Percentiles rank a stretch among this genome's conserved stretches.
Conservation (phyloP, 2,888 invertebrate genomes). For the Drosophila antonietae region DNA sequence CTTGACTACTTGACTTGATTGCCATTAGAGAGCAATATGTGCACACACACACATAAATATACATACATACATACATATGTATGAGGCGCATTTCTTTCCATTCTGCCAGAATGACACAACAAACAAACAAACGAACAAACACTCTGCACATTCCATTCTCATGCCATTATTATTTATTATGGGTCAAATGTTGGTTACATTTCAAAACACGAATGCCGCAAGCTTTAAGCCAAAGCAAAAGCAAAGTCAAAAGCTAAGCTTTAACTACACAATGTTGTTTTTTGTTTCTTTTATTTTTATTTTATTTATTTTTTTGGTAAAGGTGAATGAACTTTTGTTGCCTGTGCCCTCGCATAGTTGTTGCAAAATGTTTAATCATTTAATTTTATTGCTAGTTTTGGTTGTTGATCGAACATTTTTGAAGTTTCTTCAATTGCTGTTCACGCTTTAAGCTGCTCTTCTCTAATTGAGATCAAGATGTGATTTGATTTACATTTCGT, state of each 20-base stretch:
- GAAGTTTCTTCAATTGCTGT: neutral
- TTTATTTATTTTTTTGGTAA: slow-evolving; percentile 27
- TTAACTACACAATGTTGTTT: slow-evolving; percentile 4
- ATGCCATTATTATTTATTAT: slow-evolving; percentile 59
- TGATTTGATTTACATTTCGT: neutral
- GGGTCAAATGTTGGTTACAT: slow-evolving; percentile 73
- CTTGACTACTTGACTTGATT: slow-evolving; percentile 80
- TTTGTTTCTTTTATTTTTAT: slow-evolving; percentile 11
- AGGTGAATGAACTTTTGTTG: slow-evolving; percentile 79
- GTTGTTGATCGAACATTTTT: neutral
- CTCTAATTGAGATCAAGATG: slow-evolving; percentile 1
- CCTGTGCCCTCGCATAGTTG: slow-evolving; percentile 27
- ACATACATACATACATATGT: slow-evolving; percentile 3
- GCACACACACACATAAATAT: slow-evolving; percentile 9
- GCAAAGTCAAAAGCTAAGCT: slow-evolving; percentile 20
- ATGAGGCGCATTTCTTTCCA: slow-evolving; percentile 51
- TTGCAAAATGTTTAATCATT: slow-evolving; percentile 57
- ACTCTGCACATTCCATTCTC: slow-evolving; percentile 33
- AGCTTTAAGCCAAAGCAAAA: slow-evolving; percentile 22
- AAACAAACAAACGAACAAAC: slow-evolving; percentile 10
- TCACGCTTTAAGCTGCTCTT: slow-evolving; percentile 9
- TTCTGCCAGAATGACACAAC: slow-evolving; percentile 51
- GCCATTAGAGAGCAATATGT: slow-evolving; percentile 69
- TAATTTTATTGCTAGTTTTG: slow-evolving; percentile 1
- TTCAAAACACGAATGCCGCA: slow-evolving; percentile 50